phyloP scores from a whole-genome alignment of 1,140 invertebrate species.

The Drosophila nigrodunni region DNA sequence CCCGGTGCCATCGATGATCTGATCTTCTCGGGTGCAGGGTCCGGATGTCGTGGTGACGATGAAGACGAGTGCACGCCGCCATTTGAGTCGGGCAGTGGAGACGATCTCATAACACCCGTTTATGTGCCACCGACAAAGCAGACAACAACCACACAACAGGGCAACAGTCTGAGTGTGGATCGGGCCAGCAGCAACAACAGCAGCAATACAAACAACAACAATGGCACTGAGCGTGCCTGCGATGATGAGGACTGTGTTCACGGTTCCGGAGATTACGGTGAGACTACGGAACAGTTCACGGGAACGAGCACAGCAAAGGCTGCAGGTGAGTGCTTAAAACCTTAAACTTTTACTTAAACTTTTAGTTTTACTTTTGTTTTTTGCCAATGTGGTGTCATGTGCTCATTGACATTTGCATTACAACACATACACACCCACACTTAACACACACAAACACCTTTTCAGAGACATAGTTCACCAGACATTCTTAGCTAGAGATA shows the following conservation, averaged over 20 bases:
- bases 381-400: constrained; percentile 68
- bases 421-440: constrained; percentile 34
- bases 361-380: constrained; percentile 14
- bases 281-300: constrained; percentile 87
- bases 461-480: constrained; percentile 45
- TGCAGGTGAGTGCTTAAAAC: constrained; percentile 84
- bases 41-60: constrained; percentile 93
- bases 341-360: neutral
- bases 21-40: constrained; percentile 95
- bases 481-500: constrained; percentile 65
- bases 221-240: constrained; percentile 86
- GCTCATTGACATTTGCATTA: constrained; percentile 77
- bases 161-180: constrained; percentile 57
- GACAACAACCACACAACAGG: constrained; percentile 87
- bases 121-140: constrained; percentile 93
- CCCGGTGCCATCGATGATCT: constrained; percentile 92
- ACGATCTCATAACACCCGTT: constrained; percentile 96
- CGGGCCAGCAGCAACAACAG: constrained; percentile 26
- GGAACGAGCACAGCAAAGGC: constrained; percentile 86
- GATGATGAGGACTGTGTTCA: constrained; percentile 93
- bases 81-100: constrained; percentile 92
- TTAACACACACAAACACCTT: constrained; percentile 24
- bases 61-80: constrained; percentile 94
- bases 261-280: constrained; percentile 89
- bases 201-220: constrained; percentile 49